phyloP scores from a whole-genome alignment of 2,113 vertebrate genomes.

The Etheostoma spectabile region DNA sequence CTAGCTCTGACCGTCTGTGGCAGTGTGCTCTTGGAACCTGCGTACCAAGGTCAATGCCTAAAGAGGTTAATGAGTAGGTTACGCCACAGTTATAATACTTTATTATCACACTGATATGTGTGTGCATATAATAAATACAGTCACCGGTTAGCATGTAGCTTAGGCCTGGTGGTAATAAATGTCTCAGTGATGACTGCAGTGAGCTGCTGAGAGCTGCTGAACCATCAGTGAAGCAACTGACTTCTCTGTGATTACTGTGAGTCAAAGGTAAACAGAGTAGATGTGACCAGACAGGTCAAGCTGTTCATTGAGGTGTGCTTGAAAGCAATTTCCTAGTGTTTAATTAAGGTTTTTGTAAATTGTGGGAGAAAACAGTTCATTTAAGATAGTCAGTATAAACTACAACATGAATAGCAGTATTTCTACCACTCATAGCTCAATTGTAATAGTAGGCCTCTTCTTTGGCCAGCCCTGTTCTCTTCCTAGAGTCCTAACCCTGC shows the following conservation, averaged over 20 bases:
- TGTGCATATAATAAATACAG: neutral
- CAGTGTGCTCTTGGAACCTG: neutral
- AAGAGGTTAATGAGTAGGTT: neutral
- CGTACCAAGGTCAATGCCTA: neutral
- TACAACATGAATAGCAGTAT: constrained; percentile 2
- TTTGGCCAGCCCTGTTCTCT: constrained; percentile 11
- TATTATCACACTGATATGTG: neutral
- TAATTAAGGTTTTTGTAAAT: neutral
- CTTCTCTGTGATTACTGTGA: constrained; percentile 1
- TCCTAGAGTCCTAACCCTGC: constrained; percentile 15
- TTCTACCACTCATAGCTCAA: constrained; percentile 17
- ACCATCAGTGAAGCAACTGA: neutral
- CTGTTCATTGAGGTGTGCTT: neutral
- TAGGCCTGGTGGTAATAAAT: constrained; percentile 12
- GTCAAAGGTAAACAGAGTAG: constrained; percentile 35
- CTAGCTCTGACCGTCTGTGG: neutral
- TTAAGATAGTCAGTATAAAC: constrained; percentile 18
- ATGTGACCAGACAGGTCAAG: constrained; percentile 8
- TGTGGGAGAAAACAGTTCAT: neutral
- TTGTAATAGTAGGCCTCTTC: constrained; percentile 16
- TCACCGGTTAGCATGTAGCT: neutral
- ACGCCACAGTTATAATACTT: neutral
- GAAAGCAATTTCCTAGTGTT: neutral
- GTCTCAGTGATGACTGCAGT: constrained; percentile 7
- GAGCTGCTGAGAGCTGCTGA: constrained; percentile 8